Base-by-base conservation (phyloP, 1,140 invertebrate genomes). In the Drosophila kikkawai region DNA sequence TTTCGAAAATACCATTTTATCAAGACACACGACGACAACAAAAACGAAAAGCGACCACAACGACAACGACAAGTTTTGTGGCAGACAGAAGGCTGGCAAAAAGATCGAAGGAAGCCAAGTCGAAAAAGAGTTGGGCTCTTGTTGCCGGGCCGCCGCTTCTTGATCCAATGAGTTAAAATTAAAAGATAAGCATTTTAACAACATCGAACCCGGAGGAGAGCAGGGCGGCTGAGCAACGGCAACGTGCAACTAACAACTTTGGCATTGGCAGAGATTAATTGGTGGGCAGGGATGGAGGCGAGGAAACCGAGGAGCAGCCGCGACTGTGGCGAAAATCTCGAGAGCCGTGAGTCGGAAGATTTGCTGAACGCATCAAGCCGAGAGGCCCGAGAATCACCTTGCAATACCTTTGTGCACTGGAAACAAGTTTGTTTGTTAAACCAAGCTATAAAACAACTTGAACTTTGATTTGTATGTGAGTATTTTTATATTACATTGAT, bases 241-340 rank as follows among this genome's bases (percentile, higher is more conserved):
- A 88, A 83, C 84, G 81, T 90, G 85, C 85, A 87, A 91, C 83
- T 91, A 91, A 91, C 88, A 91, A 91, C 88, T 91, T 91, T 91
- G 88, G 88, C 88, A 91, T 91, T 91, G 88, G 88, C 88, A 91
- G 87, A 91, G 88, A 91, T 91, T 91, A 91, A 91, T 91, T 91
- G 88, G 88, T 91, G 87, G 88, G 88, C 82, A 88, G 83, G 83
- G 78, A 91, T 88, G n/a, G 55, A 79, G 85, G 82, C 78, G 86
- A 82, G 84, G 69, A 86, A 84, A 53, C 61, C 45, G 63, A 22
- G 44, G 67, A 61, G 44, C 11, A 15, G 44, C 63, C 17, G 61
- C 51, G 34, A 61, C 42, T 48, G 58, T 26, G 51, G 76, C 64
- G 59, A 73, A 86, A 82, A 80, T 73, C 80, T 83, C 45, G 74